Evolutionary conservation across 2,113 vertebrate genomes (phyloP).

Genomic region (Sceloporus tristichus): DNA sequence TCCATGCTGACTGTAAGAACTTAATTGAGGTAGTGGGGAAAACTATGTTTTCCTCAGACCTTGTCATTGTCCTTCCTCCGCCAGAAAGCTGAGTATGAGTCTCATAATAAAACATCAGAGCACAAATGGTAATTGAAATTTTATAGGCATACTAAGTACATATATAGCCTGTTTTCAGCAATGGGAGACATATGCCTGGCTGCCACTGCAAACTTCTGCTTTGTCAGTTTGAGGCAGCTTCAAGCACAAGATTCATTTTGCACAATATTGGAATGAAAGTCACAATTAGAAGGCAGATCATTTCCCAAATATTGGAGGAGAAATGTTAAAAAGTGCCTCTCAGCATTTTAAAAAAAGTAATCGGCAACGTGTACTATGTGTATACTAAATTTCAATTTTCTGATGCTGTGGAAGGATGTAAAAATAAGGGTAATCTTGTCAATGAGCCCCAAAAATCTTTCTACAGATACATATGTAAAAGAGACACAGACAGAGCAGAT

Average conservation of each 20-base stretch:
- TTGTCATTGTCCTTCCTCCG: background rate
- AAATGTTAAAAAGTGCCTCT: background rate
- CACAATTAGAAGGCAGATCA: background rate
- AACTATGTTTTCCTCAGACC: background rate
- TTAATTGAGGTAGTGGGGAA: background rate
- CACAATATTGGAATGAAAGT: too few relatives aligned
- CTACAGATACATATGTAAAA: background rate
- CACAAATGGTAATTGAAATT: background rate
- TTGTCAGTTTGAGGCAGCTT: background rate
- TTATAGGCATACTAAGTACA: background rate
- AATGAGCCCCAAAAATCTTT: background rate
- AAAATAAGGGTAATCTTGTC: background rate
- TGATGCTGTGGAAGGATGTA: background rate
- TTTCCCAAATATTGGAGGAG: background rate
- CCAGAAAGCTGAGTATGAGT: background rate
- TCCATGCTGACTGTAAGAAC: background rate
- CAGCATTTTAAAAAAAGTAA: background rate
- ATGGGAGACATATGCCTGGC: background rate
- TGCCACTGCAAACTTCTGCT: background rate
- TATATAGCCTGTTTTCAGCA: background rate
- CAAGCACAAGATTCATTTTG: background rate
- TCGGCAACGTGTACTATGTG: background rate
- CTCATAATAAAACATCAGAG: background rate
- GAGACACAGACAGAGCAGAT: background rate
- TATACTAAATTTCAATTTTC: background rate